Conservation (phyloP, 2,113 vertebrate genomes). For the Dendropsophus ebraccatus region DNA sequence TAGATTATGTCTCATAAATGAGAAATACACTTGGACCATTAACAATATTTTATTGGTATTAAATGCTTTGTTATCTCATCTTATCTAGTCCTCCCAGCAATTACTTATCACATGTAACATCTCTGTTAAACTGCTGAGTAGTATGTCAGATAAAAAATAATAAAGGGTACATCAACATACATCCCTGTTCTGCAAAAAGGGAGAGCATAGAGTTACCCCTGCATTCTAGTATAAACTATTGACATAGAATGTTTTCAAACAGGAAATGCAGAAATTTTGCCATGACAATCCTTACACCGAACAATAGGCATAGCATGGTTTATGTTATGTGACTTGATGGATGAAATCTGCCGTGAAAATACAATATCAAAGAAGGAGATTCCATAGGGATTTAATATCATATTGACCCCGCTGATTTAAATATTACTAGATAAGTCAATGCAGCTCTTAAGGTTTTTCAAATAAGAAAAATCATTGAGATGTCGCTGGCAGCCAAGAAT, state of each 20-base stretch:
- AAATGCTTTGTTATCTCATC: too few relatives aligned
- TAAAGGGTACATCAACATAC: too few relatives aligned
- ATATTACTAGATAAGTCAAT: slow-evolving; percentile 27
- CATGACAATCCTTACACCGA: neutral
- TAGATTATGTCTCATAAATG: too few relatives aligned
- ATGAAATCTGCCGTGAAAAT: neutral
- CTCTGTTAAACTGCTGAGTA: too few relatives aligned
- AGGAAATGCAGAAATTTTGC: neutral
- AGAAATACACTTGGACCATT: too few relatives aligned
- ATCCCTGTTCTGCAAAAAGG: too few relatives aligned
- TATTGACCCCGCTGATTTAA: slow-evolving; percentile 8
- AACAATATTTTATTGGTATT: too few relatives aligned
- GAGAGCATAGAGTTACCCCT: neutral
- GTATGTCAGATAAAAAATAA: too few relatives aligned
- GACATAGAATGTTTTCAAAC: neutral
- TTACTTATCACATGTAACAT: too few relatives aligned
- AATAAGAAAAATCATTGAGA: slow-evolving; percentile 1
- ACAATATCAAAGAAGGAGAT: slow-evolving; percentile 22
- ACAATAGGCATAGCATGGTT: neutral
- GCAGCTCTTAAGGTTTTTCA: slow-evolving; percentile 10
- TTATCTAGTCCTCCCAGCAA: too few relatives aligned
- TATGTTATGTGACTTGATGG: neutral
- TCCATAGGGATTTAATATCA: slow-evolving; percentile 1
- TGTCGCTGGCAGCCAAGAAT: slow-evolving; percentile 7
- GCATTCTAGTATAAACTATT: neutral